Conservation (phyloP, 2,113 vertebrate genomes). For the Microcebus jonahi region DNA sequence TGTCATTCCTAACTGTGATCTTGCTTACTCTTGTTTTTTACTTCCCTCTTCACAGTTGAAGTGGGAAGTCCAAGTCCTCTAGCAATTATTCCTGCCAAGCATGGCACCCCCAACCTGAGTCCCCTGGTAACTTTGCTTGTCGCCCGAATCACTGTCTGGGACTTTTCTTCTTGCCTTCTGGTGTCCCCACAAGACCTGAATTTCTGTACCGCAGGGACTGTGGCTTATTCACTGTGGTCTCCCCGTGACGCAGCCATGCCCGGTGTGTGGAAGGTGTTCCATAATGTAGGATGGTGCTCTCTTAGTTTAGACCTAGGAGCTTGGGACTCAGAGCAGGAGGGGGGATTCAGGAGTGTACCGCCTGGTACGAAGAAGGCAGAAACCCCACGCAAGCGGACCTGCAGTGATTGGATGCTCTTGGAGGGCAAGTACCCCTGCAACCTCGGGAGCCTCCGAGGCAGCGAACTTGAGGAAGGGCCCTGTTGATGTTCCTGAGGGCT, state of each 20-base stretch:
- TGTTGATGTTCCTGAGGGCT: not conserved
- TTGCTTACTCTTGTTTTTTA: not conserved
- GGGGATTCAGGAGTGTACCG: accelerated
- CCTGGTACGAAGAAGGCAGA: not conserved
- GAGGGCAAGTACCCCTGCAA: not conserved
- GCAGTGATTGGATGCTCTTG: not conserved
- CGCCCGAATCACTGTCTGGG: accelerated
- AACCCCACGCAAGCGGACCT: not conserved
- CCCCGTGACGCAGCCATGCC: not conserved
- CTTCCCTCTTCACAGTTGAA: not conserved
- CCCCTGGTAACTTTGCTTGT: accelerated
- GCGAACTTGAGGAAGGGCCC: not conserved
- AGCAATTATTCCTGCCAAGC: accelerated
- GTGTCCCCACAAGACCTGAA: not conserved
- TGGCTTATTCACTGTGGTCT: not conserved
- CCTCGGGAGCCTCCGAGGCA: not conserved
- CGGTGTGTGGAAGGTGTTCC: not conserved
- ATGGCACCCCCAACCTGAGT: too few species aligned
- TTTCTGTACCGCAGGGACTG: not conserved
- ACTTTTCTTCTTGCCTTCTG: not conserved
- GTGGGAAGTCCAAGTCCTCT: not conserved
- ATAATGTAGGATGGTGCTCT: not conserved
- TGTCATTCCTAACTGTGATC: not conserved
- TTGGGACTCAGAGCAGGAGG: not conserved
- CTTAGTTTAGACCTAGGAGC: not conserved